Conservation (phyloP, 1,140 invertebrate genomes). For the Stenopsyche tienmushanensis region DNA sequence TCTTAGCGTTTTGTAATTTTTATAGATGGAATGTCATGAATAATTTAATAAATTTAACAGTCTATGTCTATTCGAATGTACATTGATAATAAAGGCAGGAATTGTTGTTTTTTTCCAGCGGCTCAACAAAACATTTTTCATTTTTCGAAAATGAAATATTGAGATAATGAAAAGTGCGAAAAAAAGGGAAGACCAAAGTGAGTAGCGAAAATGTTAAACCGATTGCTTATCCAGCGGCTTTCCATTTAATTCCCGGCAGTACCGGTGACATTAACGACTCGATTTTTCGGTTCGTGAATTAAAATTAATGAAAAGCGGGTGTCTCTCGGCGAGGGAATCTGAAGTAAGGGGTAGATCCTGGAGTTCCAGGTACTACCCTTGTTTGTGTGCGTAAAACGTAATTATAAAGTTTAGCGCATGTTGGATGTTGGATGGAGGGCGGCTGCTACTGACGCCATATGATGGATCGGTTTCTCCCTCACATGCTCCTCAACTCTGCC, state of each 20-base stretch:
- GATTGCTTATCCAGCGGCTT: background rate
- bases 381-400: conserved; percentile 30
- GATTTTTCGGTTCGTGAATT: conserved; percentile 25
- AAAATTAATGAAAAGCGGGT: conserved; percentile 28
- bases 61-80: too few relatives aligned
- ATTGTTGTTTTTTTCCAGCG: too few relatives aligned
- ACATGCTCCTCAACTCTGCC: background rate
- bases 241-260: background rate
- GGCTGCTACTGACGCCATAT: conserved; percentile 33
- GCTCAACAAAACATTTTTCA: too few relatives aligned
- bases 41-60: too few relatives aligned
- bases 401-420: conserved; percentile 35
- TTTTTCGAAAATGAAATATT: too few relatives aligned
- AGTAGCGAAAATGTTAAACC: background rate
- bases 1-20: too few relatives aligned
- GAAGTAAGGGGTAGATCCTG: background rate
- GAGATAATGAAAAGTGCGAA: too few relatives aligned
- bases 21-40: too few relatives aligned
- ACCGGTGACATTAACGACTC: conserved; percentile 16
- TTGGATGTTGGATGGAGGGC: conserved; percentile 4
- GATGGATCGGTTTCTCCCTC: conserved; percentile 34
- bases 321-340: background rate
- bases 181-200: background rate
- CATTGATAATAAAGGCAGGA: too few relatives aligned
- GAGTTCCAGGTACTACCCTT: background rate